A percentile compares a stretch with the other conserved stretches of the same genome.
phyloP scores from a whole-genome alignment of 2,113 vertebrate species.

The Meleagris gallopavo region DNA sequence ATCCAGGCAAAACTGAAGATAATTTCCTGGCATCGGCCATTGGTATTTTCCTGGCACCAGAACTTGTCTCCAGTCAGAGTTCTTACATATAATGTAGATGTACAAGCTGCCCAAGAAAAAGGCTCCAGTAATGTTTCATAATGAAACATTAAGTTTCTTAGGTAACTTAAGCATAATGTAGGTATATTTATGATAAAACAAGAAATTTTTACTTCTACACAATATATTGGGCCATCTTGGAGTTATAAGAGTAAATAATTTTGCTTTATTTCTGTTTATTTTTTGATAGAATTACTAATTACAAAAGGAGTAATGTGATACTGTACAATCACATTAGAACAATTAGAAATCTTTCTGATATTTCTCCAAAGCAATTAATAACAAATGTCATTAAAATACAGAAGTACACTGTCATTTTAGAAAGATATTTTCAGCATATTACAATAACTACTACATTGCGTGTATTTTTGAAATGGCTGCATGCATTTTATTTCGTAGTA shows the following conservation, averaged over 20 bases:
- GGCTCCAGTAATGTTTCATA: background rate
- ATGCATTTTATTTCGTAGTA: background rate
- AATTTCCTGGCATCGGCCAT: constrained; percentile 33
- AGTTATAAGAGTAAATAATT: background rate
- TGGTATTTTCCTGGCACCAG: constrained; percentile 1
- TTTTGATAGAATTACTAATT: background rate
- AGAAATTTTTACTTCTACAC: background rate
- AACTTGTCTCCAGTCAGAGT: background rate
- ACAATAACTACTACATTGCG: background rate
- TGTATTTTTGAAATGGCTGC: background rate
- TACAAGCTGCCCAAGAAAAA: background rate
- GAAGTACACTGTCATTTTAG: background rate
- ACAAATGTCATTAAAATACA: background rate
- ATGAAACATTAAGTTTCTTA: background rate
- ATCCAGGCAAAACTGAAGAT: constrained; percentile 13
- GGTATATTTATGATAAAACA: background rate
- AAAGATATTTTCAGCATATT: background rate
- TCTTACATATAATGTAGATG: background rate
- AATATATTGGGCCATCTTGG: background rate
- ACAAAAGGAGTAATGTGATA: background rate
- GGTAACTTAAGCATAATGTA: background rate
- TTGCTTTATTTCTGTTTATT: background rate
- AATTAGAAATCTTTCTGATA: background rate
- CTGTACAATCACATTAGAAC: accelerated
- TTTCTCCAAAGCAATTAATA: background rate